A percentile compares a stretch with the other conserved stretches of the same genome.
Evolutionary conservation across 2,113 vertebrate species (phyloP).

Genomic region (Drymodes brunneopygia): DNA sequence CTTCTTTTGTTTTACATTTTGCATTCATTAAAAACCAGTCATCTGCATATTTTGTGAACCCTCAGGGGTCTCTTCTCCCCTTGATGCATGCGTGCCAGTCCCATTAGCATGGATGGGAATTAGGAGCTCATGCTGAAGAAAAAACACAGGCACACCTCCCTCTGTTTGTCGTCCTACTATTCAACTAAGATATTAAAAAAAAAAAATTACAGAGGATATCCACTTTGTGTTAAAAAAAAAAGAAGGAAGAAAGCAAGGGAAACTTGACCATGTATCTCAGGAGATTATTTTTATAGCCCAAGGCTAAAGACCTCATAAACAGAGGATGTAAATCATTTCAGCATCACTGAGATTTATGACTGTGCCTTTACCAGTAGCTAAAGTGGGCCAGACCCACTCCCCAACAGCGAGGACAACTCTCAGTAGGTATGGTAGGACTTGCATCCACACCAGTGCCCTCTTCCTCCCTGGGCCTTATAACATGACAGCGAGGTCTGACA

Average conservation of each 20-base stretch:
- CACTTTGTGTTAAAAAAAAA: neutral
- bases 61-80: conserved; percentile 73
- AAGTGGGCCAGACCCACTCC: neutral
- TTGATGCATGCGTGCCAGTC: conserved; percentile 68
- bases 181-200: conserved; percentile 51
- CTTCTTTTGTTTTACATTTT: conserved; percentile 82
- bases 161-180: conserved; percentile 8
- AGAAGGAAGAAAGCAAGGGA: neutral
- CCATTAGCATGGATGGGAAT: conserved; percentile 76
- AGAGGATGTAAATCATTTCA: neutral
- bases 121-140: conserved; percentile 64
- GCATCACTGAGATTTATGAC: neutral
- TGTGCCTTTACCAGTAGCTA: neutral
- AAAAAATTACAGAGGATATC: conserved; percentile 1
- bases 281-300: neutral
- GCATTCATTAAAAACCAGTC: conserved; percentile 84
- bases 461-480: neutral
- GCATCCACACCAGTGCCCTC: neutral
- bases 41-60: conserved; percentile 83
- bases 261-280: neutral
- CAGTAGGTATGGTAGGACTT: neutral
- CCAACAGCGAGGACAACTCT: neutral
- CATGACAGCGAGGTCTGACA: rapidly evolving
- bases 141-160: conserved; percentile 35
- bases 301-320: neutral